Percentiles rank a stretch among this genome's conserved stretches.
Conservation (phyloP, 2,113 vertebrate species). For the Genyomyrus donnyi region DNA sequence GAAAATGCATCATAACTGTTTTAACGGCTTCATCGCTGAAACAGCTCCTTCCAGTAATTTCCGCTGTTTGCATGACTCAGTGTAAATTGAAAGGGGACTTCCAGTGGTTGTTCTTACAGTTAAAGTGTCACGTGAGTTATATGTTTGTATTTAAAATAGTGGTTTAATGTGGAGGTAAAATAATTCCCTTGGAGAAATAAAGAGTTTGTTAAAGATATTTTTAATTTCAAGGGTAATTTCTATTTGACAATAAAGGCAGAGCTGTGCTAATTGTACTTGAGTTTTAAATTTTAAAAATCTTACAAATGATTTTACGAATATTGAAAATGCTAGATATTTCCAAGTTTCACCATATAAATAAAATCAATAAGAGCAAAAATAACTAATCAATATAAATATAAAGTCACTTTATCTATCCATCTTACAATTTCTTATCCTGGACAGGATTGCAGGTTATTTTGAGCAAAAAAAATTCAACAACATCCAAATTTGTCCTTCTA, state of each 20-base stretch:
- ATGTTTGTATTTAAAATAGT: not conserved
- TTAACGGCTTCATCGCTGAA: not conserved
- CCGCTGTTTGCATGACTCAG: not conserved
- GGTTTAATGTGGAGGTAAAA: not conserved
- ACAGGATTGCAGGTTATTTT: not conserved
- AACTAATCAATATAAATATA: not conserved
- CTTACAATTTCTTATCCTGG: not conserved
- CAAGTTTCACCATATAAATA: not conserved
- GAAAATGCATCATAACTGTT: not conserved
- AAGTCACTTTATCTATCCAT: not conserved
- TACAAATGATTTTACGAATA: not conserved
- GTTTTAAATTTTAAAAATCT: not conserved
- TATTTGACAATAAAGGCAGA: not conserved
- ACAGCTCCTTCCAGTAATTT: slow-evolving; percentile 10
- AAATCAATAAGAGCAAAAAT: not conserved
- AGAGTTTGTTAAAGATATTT: not conserved
- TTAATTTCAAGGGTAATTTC: not conserved
- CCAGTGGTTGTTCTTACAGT: not conserved
- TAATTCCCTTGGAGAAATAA: not conserved
- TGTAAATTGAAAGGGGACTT: not conserved
- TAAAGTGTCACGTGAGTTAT: not conserved
- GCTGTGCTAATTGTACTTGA: not conserved
- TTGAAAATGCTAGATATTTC: not conserved
- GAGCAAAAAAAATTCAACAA: not conserved
- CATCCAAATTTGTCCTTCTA: not conserved